phyloP scores from a whole-genome alignment of 2,888 invertebrate genomes.

The Leptopilina syphax region DNA sequence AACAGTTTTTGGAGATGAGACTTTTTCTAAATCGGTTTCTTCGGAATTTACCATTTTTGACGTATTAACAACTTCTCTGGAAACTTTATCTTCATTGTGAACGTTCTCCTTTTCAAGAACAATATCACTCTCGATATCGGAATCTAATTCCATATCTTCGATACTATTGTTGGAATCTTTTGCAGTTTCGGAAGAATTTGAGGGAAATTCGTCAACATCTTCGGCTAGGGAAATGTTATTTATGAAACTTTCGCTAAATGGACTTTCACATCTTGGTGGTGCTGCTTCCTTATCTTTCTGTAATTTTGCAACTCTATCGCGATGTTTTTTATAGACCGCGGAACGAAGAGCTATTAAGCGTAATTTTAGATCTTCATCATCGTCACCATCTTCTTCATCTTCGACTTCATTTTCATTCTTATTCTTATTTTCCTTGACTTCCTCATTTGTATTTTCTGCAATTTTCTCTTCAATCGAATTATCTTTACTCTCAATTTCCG shows the following conservation, averaged over 20 bases:
- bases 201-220: constrained; percentile 53
- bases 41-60: no score
- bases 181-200: constrained; percentile 44
- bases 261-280: constrained; percentile 65
- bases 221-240: constrained; percentile 63
- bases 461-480: no score
- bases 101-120: no score
- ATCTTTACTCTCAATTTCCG: no score
- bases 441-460: constrained; percentile 56
- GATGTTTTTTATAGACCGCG: constrained; percentile 83
- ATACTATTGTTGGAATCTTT: constrained; percentile 50
- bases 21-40: no score
- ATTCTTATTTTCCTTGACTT: constrained; percentile 61
- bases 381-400: constrained; percentile 77
- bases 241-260: constrained; percentile 68
- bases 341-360: constrained; percentile 84
- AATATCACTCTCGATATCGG: constrained; percentile 65
- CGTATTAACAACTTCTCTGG: no score
- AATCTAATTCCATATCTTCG: constrained; percentile 74
- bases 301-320: constrained; percentile 75
- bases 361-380: constrained; percentile 81
- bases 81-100: no score
- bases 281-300: constrained; percentile 41
- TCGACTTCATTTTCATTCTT: neutral
- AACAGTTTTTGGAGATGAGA: no score